phyloP scores from a whole-genome alignment of 2,797 vertebrate genomes.

The Xiphophorus birchmanni region DNA sequence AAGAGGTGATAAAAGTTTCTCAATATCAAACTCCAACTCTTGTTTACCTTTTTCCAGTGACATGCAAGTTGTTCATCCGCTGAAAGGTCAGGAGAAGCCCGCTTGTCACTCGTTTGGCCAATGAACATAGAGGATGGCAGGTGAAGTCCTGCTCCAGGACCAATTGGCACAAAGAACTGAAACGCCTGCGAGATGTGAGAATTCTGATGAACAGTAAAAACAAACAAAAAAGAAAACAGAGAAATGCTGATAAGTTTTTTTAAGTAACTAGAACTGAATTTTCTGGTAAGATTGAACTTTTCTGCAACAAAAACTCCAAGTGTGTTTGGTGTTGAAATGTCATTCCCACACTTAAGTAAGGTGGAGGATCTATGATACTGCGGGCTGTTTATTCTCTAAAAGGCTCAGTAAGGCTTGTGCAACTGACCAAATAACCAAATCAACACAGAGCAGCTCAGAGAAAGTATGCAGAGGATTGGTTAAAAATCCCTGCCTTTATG shows the following conservation, averaged over 20 bases:
- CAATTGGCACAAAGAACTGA: slow-evolving; percentile 92
- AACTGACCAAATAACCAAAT: background rate
- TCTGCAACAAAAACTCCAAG: background rate
- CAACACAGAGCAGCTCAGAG: background rate
- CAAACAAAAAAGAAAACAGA: background rate
- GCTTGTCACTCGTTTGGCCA: slow-evolving; percentile 86
- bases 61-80: slow-evolving; percentile 93
- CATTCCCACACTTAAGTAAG: too few species aligned
- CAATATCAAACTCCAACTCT: background rate
- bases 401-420: background rate
- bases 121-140: slow-evolving; percentile 90
- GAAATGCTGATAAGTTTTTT: background rate
- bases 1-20: background rate
- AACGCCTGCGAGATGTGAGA: slow-evolving; percentile 87
- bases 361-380: too few species aligned
- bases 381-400: background rate
- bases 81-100: slow-evolving; percentile 88
- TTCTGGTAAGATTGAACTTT: background rate
- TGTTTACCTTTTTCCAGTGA: slow-evolving; percentile 90
- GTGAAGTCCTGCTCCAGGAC: slow-evolving; percentile 85
- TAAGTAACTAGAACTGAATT: background rate
- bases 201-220: slow-evolving; percentile 74
- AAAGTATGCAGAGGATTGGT: background rate
- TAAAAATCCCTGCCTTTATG: background rate
- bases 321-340: background rate